A percentile compares a stretch with the other conserved stretches of the same genome.
These are phyloP conservation scores for Conger conger DNA, from an alignment of 2,113 vertebrate genomes.

Conservation along the genomic window DNA sequence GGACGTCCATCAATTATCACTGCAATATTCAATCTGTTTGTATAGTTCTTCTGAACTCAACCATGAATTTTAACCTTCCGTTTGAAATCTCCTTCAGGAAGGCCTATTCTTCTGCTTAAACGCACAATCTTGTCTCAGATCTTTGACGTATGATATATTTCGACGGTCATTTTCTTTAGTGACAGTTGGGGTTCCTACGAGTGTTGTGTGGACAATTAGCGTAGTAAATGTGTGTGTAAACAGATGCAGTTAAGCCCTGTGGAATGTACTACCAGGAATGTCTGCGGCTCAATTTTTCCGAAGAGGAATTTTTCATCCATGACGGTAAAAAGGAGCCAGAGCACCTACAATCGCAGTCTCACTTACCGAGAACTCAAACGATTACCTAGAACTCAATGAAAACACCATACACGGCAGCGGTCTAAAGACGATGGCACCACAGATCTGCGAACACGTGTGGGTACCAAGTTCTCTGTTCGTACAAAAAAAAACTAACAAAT, in stretches of 20 bases:
- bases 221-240: not conserved
- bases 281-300: not conserved
- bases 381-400: conserved; percentile 12
- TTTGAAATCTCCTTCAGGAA: too few species aligned
- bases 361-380: not conserved
- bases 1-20: not conserved
- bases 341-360: conserved; percentile 1
- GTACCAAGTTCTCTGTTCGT: not conserved
- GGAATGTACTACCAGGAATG: not conserved
- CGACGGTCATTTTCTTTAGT: too few species aligned
- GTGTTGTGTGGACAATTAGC: not conserved
- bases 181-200: not conserved
- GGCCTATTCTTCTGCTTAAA: too few species aligned
- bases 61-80: not conserved
- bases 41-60: not conserved
- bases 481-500: not conserved
- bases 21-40: not conserved
- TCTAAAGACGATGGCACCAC: not conserved
- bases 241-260: not conserved
- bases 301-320: not conserved
- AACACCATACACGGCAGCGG: not conserved
- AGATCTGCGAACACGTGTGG: not conserved
- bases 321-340: not conserved
- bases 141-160: too few species aligned
- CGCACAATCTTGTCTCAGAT: too few species aligned